phyloP scores from a whole-genome alignment of 2,888 invertebrate species.

The Heteromurus nitidus region DNA sequence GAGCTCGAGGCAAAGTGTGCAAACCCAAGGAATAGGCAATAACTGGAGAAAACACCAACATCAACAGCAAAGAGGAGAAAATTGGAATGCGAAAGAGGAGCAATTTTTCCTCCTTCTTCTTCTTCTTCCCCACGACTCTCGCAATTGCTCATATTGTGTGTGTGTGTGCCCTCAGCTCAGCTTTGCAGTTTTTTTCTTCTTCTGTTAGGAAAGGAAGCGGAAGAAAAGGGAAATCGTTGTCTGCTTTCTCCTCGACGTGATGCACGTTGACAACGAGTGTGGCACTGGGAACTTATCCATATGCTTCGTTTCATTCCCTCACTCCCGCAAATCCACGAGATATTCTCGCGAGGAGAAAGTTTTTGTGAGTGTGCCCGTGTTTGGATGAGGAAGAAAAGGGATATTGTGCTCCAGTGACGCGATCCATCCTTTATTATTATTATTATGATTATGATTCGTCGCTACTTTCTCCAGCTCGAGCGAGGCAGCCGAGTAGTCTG shows the following conservation, averaged over 20 bases:
- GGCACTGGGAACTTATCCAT: too few relatives aligned
- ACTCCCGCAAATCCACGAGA: too few relatives aligned
- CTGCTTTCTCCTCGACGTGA: not conserved
- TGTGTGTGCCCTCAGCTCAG: too few relatives aligned
- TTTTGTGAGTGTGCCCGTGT: too few relatives aligned
- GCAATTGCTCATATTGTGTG: too few relatives aligned
- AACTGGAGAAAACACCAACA: not conserved
- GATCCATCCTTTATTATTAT: slow-evolving; percentile 25
- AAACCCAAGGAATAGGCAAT: not conserved
- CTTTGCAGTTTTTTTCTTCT: slow-evolving; percentile 60
- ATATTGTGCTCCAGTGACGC: slow-evolving; percentile 13
- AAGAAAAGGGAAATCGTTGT: not conserved
- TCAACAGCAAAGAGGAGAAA: not conserved
- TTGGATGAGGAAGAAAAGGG: too few relatives aligned
- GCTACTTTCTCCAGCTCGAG: not conserved
- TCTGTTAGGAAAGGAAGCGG: not conserved
- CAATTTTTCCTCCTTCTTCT: too few relatives aligned
- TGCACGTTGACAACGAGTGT: not conserved
- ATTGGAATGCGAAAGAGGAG: not conserved
- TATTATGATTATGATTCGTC: slow-evolving; percentile 23
- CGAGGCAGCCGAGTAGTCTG: too few relatives aligned
- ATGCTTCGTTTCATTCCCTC: too few relatives aligned
- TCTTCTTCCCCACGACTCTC: too few relatives aligned
- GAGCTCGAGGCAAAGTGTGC: not conserved
- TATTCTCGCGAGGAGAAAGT: too few relatives aligned